A percentile compares a stretch with the other conserved stretches of the same genome.
phyloP scores from a whole-genome alignment of 2,888 invertebrate genomes.

The Panzeria rudis region DNA sequence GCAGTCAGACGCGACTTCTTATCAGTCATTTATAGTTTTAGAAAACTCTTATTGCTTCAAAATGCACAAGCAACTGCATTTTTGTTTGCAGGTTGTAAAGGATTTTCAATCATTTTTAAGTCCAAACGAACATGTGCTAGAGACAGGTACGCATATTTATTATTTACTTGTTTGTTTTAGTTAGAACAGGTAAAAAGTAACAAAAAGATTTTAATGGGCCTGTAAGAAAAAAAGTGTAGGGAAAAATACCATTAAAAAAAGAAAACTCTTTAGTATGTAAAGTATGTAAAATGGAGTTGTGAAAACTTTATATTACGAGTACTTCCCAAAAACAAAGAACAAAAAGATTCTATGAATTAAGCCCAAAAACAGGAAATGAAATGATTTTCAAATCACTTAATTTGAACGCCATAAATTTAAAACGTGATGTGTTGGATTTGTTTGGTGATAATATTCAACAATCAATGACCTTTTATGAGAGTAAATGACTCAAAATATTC shows the following conservation, averaged over 20 bases:
- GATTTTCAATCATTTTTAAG: constrained; percentile 41
- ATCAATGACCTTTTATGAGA: constrained; percentile 34
- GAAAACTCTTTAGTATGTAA: constrained; percentile 62
- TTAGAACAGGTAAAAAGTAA: constrained; percentile 55
- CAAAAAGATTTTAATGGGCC: constrained; percentile 48
- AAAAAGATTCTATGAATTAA: background rate
- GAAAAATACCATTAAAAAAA: background rate
- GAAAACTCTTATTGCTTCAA: constrained; percentile 4
- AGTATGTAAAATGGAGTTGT: constrained; percentile 44
- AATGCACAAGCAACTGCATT: background rate
- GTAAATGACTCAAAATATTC: constrained; percentile 24
- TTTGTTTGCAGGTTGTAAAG: background rate
- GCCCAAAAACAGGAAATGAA: constrained; percentile 57
- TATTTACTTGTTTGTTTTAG: constrained; percentile 41
- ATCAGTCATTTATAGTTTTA: constrained; percentile 57
- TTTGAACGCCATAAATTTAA: constrained; percentile 31
- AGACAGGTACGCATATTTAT: constrained; percentile 32
- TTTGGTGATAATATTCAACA: background rate
- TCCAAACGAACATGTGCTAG: constrained; percentile 9
- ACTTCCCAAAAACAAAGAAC: background rate
- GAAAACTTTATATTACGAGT: constrained; percentile 13
- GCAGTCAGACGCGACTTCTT: constrained; percentile 23
- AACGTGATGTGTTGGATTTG: constrained; percentile 18
- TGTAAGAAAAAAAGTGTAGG: constrained; percentile 16
- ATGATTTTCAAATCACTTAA: constrained; percentile 24